These are phyloP conservation scores for Magallana nippona DNA, from an alignment of 2,888 invertebrate genomes.

Conservation along the genomic window DNA sequence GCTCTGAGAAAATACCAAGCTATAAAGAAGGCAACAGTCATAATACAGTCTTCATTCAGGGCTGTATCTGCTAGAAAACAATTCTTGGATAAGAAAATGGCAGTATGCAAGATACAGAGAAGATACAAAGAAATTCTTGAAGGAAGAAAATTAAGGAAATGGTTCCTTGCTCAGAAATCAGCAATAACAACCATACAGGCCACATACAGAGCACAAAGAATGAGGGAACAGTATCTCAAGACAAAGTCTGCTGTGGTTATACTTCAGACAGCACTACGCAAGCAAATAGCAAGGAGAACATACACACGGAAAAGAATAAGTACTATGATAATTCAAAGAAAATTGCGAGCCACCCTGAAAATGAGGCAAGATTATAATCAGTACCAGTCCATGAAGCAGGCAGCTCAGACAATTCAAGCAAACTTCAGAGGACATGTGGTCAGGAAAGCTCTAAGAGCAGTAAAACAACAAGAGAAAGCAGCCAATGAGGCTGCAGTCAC, in stretches of 20 bases:
- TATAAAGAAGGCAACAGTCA: conserved; percentile 39
- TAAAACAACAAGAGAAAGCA: neutral
- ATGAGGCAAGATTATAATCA: neutral
- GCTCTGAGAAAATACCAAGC: conserved; percentile 44
- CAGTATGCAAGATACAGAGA: neutral
- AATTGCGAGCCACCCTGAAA: neutral
- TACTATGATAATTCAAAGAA: conserved; percentile 40
- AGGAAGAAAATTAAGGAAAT: neutral
- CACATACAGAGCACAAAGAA: neutral
- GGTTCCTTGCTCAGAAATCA: conserved; percentile 36
- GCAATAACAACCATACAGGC: conserved; percentile 34
- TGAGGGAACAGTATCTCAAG: neutral
- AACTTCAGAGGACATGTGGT: conserved; percentile 19
- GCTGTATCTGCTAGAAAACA: neutral
- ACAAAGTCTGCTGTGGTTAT: neutral
- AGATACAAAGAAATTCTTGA: neutral
- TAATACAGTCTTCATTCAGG: conserved; percentile 54
- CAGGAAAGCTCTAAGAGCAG: neutral
- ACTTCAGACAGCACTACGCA: conserved; percentile 15
- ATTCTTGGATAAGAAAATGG: neutral
- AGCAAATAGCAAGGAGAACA: conserved; percentile 36
- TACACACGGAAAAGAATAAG: conserved; percentile 49
- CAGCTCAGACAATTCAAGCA: conserved; percentile 40
- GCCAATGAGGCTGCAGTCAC: conserved; percentile 52
- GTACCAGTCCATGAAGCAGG: neutral